Evolutionary conservation across 2,797 vertebrate genomes (phyloP).

Genomic region (Hyperoplus immaculatus): DNA sequence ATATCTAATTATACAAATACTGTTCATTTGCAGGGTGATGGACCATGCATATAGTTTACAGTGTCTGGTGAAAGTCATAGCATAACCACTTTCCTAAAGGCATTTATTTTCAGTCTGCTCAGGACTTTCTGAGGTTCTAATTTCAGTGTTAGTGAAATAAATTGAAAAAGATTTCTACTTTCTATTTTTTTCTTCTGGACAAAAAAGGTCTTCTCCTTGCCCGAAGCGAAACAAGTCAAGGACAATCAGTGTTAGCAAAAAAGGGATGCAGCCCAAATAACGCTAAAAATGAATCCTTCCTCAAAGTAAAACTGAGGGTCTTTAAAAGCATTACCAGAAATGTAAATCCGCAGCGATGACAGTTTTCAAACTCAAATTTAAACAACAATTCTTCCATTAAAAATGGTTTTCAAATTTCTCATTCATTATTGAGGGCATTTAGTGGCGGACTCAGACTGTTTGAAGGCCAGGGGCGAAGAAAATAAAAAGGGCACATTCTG

Average conservation of each 20-base stretch:
- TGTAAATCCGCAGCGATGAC: slow-evolving; percentile 53
- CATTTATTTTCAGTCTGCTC: slow-evolving; percentile 35
- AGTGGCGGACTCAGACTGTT: no score
- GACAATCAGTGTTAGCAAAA: slow-evolving; percentile 68
- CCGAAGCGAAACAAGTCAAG: slow-evolving; percentile 69
- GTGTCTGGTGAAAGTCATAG: slow-evolving; percentile 54
- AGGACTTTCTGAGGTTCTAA: slow-evolving; percentile 59
- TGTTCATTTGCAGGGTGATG: slow-evolving; percentile 56
- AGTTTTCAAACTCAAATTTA: slow-evolving; percentile 33
- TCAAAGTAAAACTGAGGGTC: slow-evolving; percentile 59
- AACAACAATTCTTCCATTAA: slow-evolving; percentile 42
- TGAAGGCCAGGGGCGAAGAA: no score
- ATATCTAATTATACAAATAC: slow-evolving; percentile 69
- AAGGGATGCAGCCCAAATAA: slow-evolving; percentile 71
- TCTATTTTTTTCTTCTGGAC: slow-evolving; percentile 63
- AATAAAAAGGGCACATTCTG: no score
- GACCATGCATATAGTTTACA: slow-evolving; percentile 39
- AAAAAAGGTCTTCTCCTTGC: slow-evolving; percentile 65
- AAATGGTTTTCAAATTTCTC: slow-evolving; percentile 42
- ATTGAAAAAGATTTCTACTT: slow-evolving; percentile 59
- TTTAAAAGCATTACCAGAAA: slow-evolving; percentile 70
- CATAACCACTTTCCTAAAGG: slow-evolving; percentile 54
- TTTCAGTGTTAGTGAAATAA: slow-evolving; percentile 67
- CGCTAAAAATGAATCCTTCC: slow-evolving; percentile 27
- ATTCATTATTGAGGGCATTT: slow-evolving; percentile 31